These are phyloP conservation scores for Engraulis encrasicolus DNA, from an alignment of 2,113 vertebrate genomes.

Conservation along the genomic window DNA sequence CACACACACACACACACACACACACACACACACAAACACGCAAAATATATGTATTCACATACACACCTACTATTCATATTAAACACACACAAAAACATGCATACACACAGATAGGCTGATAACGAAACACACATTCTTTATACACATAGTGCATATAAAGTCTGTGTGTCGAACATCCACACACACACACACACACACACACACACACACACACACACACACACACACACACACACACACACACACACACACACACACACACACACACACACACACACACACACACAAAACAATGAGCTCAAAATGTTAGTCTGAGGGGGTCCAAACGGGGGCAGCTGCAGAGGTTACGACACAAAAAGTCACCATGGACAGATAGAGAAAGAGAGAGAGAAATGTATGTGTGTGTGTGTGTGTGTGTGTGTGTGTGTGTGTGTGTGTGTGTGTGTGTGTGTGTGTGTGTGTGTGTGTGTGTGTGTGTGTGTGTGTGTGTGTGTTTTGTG, in stretches of 20 bases:
- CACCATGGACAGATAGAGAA: neutral
- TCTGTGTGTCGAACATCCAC: too few species aligned
- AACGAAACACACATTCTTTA: too few species aligned
- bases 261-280: neutral
- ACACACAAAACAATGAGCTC: neutral
- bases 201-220: too few species aligned
- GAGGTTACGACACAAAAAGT: neutral
- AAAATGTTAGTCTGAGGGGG: neutral
- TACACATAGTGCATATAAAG: too few species aligned
- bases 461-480: constrained; percentile 19
- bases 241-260: neutral
- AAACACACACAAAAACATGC: too few species aligned
- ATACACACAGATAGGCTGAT: too few species aligned
- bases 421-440: constrained; percentile 33
- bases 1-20: neutral
- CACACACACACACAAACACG: neutral
- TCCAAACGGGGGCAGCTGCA: neutral
- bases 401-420: constrained; percentile 17
- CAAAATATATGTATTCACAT: too few species aligned
- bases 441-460: constrained; percentile 16
- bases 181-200: too few species aligned
- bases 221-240: neutral
- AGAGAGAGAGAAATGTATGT: neutral
- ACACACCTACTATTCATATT: too few species aligned
- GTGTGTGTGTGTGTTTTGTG: too few species aligned